phyloP scores from a whole-genome alignment of 2,113 vertebrate species.

The Acinonyx jubatus region DNA sequence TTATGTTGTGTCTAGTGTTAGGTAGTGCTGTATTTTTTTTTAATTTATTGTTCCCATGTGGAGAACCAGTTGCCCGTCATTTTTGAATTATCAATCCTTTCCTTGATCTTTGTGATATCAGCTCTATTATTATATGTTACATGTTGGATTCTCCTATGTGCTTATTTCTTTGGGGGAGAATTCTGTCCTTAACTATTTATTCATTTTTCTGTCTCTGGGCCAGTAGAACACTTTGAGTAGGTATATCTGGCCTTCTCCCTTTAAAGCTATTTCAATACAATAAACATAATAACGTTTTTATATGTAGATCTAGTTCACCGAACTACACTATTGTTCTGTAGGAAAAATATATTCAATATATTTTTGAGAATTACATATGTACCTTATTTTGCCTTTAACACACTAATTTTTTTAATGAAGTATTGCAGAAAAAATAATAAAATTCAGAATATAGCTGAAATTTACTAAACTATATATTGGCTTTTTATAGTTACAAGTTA shows the following conservation, averaged over 20 bases:
- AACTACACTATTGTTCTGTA: not conserved
- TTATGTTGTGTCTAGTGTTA: not conserved
- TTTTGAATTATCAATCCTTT: not conserved
- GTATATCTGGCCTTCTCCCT: fast-evolving
- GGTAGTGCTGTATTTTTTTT: not conserved
- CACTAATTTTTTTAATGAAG: not conserved
- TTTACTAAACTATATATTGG: not conserved
- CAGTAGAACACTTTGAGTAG: not conserved
- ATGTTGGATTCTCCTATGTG: not conserved
- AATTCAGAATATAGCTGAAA: not conserved
- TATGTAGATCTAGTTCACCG: not conserved
- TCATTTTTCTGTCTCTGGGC: not conserved
- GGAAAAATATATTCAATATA: not conserved
- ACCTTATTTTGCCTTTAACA: not conserved
- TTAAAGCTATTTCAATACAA: not conserved
- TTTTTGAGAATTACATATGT: not conserved
- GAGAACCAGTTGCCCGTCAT: not conserved
- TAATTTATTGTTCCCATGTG: not conserved
- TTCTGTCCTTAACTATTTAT: not conserved
- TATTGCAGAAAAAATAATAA: not conserved
- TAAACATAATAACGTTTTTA: conserved; percentile 3
- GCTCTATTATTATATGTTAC: not conserved
- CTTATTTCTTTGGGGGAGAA: not conserved
- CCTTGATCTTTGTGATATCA: not conserved
- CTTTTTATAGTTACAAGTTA: not conserved